Base-by-base conservation (phyloP, 1,140 invertebrate species). In the Nasonia giraulti region DNA sequence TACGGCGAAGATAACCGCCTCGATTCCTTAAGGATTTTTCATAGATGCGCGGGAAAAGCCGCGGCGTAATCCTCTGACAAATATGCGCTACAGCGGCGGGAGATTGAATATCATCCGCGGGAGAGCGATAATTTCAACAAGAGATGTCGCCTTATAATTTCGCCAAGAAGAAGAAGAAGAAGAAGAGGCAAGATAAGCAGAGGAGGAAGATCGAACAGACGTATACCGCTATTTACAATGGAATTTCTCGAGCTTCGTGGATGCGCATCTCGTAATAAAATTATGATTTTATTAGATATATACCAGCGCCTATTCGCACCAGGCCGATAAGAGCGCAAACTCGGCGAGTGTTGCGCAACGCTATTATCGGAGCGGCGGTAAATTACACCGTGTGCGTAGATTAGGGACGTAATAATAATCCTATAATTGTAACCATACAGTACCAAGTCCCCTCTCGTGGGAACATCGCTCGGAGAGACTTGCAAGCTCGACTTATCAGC, bases 101-200 rank as follows among this genome's bases (percentile, higher is more conserved):
- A 85, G 78, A 85, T 85, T 85, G 79, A 85, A 81, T 85, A 85
- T 85, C 73, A 85, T 81, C 62, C 79, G 74, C 66, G 62, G 33
- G 44, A 85, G 66, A 85, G 44, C 44, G 79, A 85, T 85, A 81
- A 85, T 85, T 81, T 77, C 40, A 85, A 77, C 83, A 85, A 82
- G 62, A 77, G 84, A 85, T 85, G 84, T 85, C 84, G 79, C 69
- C 79, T 81, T 81, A 55, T 69, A 85, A 85, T 85, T 85, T 85
- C 40, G 33, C 62, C 27, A 1, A 27, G 27, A 2, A 23, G 33
- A 33, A 82, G 33, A 76, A 4, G 31, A 68, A 83, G 37, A 40
- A 62, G 62, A 80, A 73, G 79, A 8, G 8, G 31, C n/a, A 6
- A 82, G 74, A 76, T 62, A 62, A 62, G 55, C 33, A 37, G 40